These are phyloP conservation scores for Petrophora chlorosata DNA, from an alignment of 2,888 invertebrate species.

Conservation along the genomic window DNA sequence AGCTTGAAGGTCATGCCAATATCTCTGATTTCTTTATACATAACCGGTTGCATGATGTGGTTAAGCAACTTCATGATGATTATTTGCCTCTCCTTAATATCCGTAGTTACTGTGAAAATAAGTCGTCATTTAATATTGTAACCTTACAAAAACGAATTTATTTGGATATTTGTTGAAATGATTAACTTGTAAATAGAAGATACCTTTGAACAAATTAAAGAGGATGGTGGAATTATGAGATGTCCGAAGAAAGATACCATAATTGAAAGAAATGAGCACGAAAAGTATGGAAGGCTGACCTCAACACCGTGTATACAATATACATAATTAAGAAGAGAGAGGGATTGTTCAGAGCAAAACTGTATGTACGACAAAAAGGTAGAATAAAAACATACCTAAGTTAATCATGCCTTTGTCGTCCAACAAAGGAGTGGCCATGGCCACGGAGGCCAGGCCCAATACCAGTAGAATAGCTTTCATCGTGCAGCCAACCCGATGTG, in stretches of 20 bases:
- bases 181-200: too few species aligned
- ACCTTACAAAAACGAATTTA: too few species aligned
- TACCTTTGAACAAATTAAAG: too few species aligned
- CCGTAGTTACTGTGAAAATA: constrained; percentile 6
- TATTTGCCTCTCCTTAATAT: constrained; percentile 70
- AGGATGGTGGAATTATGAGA: too few species aligned
- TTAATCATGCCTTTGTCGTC: constrained; percentile 49
- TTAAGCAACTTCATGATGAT: constrained; percentile 79
- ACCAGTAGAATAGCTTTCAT: constrained; percentile 65
- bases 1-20: constrained; percentile 69
- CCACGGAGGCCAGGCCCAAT: constrained; percentile 64
- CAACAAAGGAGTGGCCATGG: constrained; percentile 61
- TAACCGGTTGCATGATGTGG: constrained; percentile 74
- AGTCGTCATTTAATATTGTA: constrained; percentile 58
- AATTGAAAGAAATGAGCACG: too few species aligned
- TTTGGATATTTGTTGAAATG: too few species aligned
- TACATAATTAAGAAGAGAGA: too few species aligned
- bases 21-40: constrained; percentile 75
- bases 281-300: too few species aligned
- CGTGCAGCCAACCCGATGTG: constrained; percentile 55
- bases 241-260: too few species aligned
- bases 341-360: too few species aligned
- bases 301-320: too few species aligned
- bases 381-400: constrained; percentile 64
- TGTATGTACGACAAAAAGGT: too few species aligned